Evolutionary conservation across 2,797 vertebrate species (phyloP).

Genomic region (Emys orbicularis): DNA sequence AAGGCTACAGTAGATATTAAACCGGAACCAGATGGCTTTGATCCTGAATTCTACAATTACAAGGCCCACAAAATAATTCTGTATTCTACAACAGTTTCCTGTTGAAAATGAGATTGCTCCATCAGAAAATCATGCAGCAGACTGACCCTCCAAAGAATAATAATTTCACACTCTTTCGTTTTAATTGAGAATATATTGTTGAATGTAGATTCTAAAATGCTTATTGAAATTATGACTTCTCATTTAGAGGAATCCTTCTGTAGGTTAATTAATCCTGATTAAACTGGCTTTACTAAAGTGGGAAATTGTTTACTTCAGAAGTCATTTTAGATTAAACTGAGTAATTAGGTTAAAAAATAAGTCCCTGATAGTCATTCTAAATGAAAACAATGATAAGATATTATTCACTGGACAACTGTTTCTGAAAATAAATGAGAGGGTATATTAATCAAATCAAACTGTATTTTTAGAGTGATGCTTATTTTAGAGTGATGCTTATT

Average conservation of each 20-base stretch:
- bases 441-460: conserved; percentile 22
- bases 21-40: not conserved
- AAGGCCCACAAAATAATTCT: not conserved
- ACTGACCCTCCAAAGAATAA: not conserved
- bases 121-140: not conserved
- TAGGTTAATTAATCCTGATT: not conserved
- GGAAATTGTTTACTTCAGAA: not conserved
- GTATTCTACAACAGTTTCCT: not conserved
- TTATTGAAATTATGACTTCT: not conserved
- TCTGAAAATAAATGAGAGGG: not conserved
- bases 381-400: not conserved
- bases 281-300: not conserved
- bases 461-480: not conserved
- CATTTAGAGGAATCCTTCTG: not conserved
- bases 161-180: not conserved
- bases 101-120: not conserved
- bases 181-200: not conserved
- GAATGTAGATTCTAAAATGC: not conserved
- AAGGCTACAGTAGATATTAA: not conserved
- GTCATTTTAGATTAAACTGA: not conserved
- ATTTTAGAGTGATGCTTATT: not conserved
- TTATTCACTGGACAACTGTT: not conserved
- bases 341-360: not conserved
- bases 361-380: not conserved
- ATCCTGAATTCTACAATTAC: not conserved